These are phyloP conservation scores for Troilus luridus DNA, from an alignment of 2,888 invertebrate species.

Conservation along the genomic window DNA sequence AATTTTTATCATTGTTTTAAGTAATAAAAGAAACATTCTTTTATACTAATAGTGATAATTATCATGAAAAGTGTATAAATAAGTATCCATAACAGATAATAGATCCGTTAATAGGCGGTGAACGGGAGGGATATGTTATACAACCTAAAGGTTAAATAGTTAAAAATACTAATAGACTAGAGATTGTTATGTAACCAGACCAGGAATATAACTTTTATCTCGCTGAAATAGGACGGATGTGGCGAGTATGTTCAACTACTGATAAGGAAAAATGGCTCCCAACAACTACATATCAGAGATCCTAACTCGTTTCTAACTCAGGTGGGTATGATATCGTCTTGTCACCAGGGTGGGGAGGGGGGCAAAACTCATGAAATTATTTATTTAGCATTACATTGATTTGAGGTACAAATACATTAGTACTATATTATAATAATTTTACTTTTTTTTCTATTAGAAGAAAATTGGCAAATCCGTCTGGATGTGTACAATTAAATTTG, in stretches of 20 bases:
- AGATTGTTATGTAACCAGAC: background rate
- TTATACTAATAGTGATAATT: no score
- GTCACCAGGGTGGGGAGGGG: no score
- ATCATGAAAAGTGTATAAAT: no score
- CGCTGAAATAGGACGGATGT: constrained; percentile 49
- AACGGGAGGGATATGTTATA: background rate
- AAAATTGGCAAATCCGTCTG: no score
- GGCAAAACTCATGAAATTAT: background rate
- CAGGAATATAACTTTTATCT: constrained; percentile 48
- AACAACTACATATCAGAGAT: constrained; percentile 26
- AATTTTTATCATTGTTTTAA: no score
- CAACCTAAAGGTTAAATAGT: background rate
- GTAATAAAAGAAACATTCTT: no score
- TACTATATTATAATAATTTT: no score
- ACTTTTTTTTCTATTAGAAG: no score
- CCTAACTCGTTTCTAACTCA: background rate
- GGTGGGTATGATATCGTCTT: background rate
- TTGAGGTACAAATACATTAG: no score
- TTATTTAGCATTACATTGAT: background rate
- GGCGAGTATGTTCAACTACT: constrained; percentile 15
- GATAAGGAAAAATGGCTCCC: constrained; percentile 44
- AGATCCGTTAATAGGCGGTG: background rate
- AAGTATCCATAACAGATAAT: background rate
- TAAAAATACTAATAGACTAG: constrained; percentile 3
- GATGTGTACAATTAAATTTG: no score